Evolutionary conservation across 2,888 invertebrate genomes (phyloP), one percentile per base, ranked within the genome.

Genomic region (Platycheirus rosarum): DNA sequence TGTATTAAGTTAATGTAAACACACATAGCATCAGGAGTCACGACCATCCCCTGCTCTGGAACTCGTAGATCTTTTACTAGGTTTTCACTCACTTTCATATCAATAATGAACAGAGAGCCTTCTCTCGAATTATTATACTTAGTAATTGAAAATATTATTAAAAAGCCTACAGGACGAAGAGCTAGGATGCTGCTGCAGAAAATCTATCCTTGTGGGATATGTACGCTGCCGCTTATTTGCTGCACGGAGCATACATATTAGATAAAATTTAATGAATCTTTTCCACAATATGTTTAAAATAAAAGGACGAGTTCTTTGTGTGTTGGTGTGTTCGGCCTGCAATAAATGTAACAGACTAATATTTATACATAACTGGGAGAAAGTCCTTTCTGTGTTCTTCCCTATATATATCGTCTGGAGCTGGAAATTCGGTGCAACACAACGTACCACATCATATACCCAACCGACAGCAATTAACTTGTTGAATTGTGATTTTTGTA

Each of bases 141-240:
- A 80, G 80, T 80, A 80, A 80, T 80, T 75, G 80, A 75, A 80
- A 80, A 75, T 75, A 80, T 75, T 80, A 80, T 75, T 80, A 80
- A 80, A 80, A 75, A 75, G 75, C 80, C 80, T 75, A 80, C 69
- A 60, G 53, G 63, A 63, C 35, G 44, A 51, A 4, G 29, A 16
- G 13, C 32, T 16, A 53, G 4, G 37, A 35, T 37, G 35, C 18
- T 40, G 55, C 60, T 32, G 35, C 37, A 44, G 65, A 53, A 66
- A 40, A 73, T 66, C 51, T 65, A 71, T 62, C 80, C 80, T 80
- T 66, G 51, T 60, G 69, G 70, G 51, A 79, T 60, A 69, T 49
- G n/a, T 9, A 18, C 40, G 42, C 44, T 46, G 35, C 46, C 53
- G 48, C 48, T 55, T 35, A 48, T n/a, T 29, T 6, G 23, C 35